phyloP scores from a whole-genome alignment of 2,113 vertebrate species.

The Phainopepla nitens region DNA sequence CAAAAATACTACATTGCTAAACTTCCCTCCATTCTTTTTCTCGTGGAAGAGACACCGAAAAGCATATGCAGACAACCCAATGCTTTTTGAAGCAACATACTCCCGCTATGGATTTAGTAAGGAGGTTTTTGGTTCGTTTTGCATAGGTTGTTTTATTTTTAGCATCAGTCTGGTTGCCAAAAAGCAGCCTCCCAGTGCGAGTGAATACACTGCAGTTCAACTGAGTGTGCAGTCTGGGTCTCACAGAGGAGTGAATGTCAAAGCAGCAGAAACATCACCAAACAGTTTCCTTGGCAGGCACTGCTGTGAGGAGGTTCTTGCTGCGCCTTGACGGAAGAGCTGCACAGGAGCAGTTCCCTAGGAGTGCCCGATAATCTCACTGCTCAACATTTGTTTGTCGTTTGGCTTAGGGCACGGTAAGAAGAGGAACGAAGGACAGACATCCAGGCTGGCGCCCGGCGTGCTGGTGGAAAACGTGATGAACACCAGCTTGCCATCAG shows the following conservation, averaged over 20 bases:
- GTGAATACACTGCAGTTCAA: not conserved
- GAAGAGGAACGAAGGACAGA: not conserved
- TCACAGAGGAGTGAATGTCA: not conserved
- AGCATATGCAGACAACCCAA: not conserved
- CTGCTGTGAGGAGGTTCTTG: not conserved
- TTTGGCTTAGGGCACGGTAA: not conserved
- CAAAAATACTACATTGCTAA: not conserved
- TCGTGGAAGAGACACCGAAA: not conserved
- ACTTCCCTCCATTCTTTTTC: not conserved
- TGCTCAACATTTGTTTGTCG: fast-evolving
- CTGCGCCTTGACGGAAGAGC: not conserved
- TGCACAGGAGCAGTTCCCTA: not conserved
- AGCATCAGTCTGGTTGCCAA: not conserved
- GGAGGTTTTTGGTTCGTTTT: not conserved
- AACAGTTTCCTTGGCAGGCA: not conserved
- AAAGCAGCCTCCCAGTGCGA: not conserved
- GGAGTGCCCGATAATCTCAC: not conserved
- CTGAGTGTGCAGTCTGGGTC: not conserved
- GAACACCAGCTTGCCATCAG: not conserved
- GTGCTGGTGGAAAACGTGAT: not conserved
- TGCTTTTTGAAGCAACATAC: not conserved
- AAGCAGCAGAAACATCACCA: not conserved
- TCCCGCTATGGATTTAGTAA: not conserved
- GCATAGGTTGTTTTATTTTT: slow-evolving; percentile 30
- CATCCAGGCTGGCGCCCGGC: not conserved